phyloP scores from a whole-genome alignment of 2,797 vertebrate species.

The Denticeps clupeoides region DNA sequence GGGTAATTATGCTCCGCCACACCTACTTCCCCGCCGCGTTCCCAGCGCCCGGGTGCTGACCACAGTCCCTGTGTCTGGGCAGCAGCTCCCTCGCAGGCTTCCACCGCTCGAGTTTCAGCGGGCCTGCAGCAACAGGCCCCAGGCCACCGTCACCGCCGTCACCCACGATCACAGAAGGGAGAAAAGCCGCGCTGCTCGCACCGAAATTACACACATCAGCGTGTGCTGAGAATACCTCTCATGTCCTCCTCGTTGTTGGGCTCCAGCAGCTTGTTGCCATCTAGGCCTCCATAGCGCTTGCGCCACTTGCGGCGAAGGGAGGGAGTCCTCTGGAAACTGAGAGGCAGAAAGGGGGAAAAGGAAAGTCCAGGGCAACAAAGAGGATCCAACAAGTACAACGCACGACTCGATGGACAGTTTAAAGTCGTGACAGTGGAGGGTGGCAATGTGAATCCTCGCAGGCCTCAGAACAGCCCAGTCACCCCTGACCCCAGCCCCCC shows the following conservation, averaged over 20 bases:
- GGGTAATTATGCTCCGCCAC: constrained; percentile 14
- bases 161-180: constrained; percentile 15
- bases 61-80: constrained; percentile 15
- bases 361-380: background rate
- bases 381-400: background rate
- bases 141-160: background rate
- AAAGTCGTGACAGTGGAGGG: background rate
- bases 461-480: too few relatives aligned
- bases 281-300: constrained; percentile 55
- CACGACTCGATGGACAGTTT: background rate
- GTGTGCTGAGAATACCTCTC: constrained; percentile 34
- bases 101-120: constrained; percentile 6
- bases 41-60: constrained; percentile 9
- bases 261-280: constrained; percentile 58
- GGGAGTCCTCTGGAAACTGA: constrained; percentile 55
- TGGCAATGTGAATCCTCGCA: background rate
- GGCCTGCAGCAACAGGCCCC: constrained; percentile 10
- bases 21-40: constrained; percentile 18
- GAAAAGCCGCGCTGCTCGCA: constrained; percentile 6
- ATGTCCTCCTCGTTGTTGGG: constrained; percentile 48
- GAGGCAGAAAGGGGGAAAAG: background rate
- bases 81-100: constrained; percentile 7
- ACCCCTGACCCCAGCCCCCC: too few relatives aligned
- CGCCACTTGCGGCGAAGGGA: constrained; percentile 58
- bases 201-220: constrained; percentile 17